These are phyloP conservation scores for Macropodus opercularis DNA, from an alignment of 2,797 vertebrate genomes.

Conservation along the genomic window DNA sequence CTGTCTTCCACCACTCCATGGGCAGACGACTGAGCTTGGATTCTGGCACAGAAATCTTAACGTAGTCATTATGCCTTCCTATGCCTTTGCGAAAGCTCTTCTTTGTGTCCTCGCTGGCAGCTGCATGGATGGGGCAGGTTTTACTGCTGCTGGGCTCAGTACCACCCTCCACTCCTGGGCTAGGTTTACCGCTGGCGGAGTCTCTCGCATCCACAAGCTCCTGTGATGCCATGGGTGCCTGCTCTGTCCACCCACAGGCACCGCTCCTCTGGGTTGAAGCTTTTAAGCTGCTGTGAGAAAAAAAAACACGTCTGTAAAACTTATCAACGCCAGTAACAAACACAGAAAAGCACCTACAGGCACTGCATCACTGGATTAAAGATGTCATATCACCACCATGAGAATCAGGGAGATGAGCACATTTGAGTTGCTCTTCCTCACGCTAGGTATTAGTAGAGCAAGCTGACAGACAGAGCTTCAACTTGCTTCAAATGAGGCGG, in stretches of 20 bases:
- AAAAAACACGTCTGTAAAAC: slow-evolving; percentile 15
- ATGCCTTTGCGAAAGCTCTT: slow-evolving; percentile 87
- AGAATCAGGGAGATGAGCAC: slow-evolving; percentile 13
- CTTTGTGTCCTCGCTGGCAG: slow-evolving; percentile 79
- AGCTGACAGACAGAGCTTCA: neutral
- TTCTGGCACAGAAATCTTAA: slow-evolving; percentile 94
- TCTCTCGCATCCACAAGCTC: slow-evolving; percentile 78
- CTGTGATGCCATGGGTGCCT: slow-evolving; percentile 69
- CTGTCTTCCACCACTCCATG: slow-evolving; percentile 97
- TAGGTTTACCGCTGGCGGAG: slow-evolving; percentile 82
- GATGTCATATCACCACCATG: slow-evolving; percentile 3
- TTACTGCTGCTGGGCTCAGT: slow-evolving; percentile 69
- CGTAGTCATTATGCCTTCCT: slow-evolving; percentile 90
- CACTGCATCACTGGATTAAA: slow-evolving; percentile 6
- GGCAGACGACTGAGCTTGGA: slow-evolving; percentile 86
- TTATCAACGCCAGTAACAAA: neutral
- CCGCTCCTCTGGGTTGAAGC: slow-evolving; percentile 40
- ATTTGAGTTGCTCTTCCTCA: slow-evolving; percentile 21
- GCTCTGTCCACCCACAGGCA: slow-evolving; percentile 63
- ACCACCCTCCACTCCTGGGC: slow-evolving; percentile 81
- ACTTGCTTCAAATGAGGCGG: slow-evolving; percentile 20
- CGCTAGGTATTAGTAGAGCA: slow-evolving; percentile 17
- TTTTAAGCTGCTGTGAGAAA: slow-evolving; percentile 42
- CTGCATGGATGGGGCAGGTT: slow-evolving; percentile 81
- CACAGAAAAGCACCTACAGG: neutral